Percentiles rank a stretch among this genome's conserved stretches.
Evolutionary conservation across 2,888 invertebrate genomes (phyloP).

Genomic region (Dynastes maya): DNA sequence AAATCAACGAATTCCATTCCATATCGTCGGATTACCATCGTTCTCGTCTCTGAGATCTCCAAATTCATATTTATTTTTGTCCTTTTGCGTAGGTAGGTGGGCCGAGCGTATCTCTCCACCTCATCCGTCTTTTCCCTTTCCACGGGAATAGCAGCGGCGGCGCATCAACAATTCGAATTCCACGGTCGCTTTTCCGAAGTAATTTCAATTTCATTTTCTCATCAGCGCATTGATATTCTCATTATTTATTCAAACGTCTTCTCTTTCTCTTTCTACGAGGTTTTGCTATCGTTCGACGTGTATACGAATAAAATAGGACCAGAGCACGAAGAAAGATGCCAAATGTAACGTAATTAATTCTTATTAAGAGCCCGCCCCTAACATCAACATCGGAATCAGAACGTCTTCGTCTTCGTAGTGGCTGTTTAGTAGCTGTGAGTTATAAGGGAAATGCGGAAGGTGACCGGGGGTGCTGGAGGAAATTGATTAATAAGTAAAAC

Average conservation of each 20-base stretch:
- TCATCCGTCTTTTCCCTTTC: background rate
- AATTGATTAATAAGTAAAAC: constrained; percentile 49
- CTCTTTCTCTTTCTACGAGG: background rate
- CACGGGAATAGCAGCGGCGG: background rate
- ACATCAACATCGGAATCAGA: constrained; percentile 37
- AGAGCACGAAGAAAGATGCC: background rate
- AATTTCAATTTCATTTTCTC: constrained; percentile 24
- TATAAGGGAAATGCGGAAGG: background rate
- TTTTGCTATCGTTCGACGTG: background rate
- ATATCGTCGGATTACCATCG: background rate
- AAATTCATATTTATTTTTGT: constrained; percentile 6
- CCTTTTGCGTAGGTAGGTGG: background rate
- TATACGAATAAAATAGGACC: constrained; percentile 5
- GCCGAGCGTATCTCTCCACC: background rate
- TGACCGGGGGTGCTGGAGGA: constrained; percentile 5
- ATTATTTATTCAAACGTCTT: constrained; percentile 34
- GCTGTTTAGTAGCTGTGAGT: background rate
- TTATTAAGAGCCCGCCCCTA: constrained; percentile 35
- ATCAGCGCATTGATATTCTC: constrained; percentile 16
- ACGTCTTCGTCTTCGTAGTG: constrained; percentile 1
- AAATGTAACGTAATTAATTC: constrained; percentile 42
- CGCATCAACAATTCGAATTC: background rate
- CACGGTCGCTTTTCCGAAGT: background rate
- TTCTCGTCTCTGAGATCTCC: background rate
- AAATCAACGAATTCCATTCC: constrained; percentile 17